These are phyloP conservation scores for Caenorhabditis angaria DNA, from an alignment of 2,888 invertebrate species.

Conservation along the genomic window DNA sequence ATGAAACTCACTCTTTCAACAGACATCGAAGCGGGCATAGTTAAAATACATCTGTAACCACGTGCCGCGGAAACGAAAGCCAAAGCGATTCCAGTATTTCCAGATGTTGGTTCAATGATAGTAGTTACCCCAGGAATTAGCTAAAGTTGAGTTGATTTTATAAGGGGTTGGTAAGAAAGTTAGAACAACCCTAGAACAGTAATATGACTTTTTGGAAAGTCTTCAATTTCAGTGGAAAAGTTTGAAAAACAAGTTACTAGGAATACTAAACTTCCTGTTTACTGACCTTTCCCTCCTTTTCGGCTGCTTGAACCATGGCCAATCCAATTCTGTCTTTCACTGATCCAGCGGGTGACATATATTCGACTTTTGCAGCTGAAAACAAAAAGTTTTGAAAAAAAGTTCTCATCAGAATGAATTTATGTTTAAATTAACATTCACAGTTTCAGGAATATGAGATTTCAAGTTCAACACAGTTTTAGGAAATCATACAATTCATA, in stretches of 20 bases:
- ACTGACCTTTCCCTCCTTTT: conserved; percentile 59
- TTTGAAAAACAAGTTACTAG: too few relatives aligned
- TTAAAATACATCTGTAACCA: conserved; percentile 68
- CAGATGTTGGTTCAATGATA: conserved; percentile 69
- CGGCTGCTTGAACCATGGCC: conserved; percentile 70
- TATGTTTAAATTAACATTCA: too few relatives aligned
- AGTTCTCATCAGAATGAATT: too few relatives aligned
- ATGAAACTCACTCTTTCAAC: conserved; percentile 61
- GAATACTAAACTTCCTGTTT: background rate
- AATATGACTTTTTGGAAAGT: too few relatives aligned
- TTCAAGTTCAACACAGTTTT: too few relatives aligned
- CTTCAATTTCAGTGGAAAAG: too few relatives aligned
- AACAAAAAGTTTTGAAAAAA: conserved; percentile 8
- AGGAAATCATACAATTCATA: too few relatives aligned
- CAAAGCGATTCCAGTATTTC: conserved; percentile 72
- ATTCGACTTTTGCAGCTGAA: conserved; percentile 70
- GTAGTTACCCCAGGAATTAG: conserved; percentile 61
- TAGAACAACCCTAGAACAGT: too few relatives aligned
- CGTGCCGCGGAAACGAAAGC: conserved; percentile 70
- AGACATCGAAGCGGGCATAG: conserved; percentile 72
- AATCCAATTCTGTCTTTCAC: conserved; percentile 72
- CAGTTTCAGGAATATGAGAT: too few relatives aligned
- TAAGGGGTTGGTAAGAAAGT: background rate
- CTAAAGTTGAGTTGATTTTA: conserved; percentile 33
- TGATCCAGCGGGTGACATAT: conserved; percentile 69